Evolutionary conservation across 2,113 vertebrate genomes (phyloP), one percentile per base, ranked within the genome.

Genomic region (Willisornis vidua): DNA sequence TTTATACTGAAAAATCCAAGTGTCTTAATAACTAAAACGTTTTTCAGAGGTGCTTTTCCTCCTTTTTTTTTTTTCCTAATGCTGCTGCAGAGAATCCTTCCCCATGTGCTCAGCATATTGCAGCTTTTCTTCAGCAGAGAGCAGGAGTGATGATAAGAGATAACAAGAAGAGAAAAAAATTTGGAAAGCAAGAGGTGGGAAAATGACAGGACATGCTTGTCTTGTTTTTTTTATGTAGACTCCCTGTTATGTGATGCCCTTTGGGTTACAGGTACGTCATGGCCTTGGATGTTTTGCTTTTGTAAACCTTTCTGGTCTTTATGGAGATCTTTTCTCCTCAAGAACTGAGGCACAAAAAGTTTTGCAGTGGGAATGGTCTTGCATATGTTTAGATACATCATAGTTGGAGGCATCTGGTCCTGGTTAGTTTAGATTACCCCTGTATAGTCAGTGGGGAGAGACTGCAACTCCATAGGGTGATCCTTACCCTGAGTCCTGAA

Each of bases 1-100:
- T 97, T 97, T 97, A 89, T 95, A 94, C 94, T 88, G 89, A 97
- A 97, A 97, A 96, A 97, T 87, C 89, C 87, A 83, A 94, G 83
- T 87, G 65, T 94, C 88, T 95, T 95, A 93, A 97, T 96, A 95
- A 90, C 87, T 81, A 87, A 88, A 96, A 89, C 2, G 41, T 70
- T 94, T 87, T 88, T 93, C 84, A 80, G 82, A 77, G 54, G 84
- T 89, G 46, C 51, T 90, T 80, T 89, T 84, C 57, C 52, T 37
- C 20, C 3, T 19, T 24, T 49, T 75, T 62, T 76, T 45, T 71
- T 84, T 67, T 84, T 54, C 41, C 52, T 7, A 65, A 85, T 65
- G 43, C 62, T 90, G 58, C 55, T 93, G 71, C 41, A 23, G 75
- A 72, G 37, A 92, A 54, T 93, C 54, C 23, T 91, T 79, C 6